These are phyloP conservation scores for Globicephala melas DNA, from an alignment of 2,113 vertebrate species.

Conservation along the genomic window DNA sequence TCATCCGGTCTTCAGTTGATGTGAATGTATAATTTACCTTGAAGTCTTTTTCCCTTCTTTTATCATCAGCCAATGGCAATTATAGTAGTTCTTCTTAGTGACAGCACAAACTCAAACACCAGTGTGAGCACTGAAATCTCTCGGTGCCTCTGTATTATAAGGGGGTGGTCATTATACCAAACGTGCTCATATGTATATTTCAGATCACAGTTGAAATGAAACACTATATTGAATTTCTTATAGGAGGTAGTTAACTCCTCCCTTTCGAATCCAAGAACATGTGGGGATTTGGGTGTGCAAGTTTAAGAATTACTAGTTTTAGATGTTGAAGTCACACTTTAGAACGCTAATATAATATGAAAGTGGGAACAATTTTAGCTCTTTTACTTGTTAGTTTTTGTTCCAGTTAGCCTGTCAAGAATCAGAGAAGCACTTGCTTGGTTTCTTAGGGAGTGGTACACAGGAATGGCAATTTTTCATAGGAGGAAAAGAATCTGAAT, in stretches of 20 bases:
- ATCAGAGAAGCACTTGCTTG: not conserved
- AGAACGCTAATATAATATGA: not conserved
- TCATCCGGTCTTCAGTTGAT: not conserved
- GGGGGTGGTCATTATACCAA: not conserved
- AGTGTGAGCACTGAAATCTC: not conserved
- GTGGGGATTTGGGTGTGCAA: not conserved
- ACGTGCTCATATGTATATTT: not conserved
- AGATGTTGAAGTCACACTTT: not conserved
- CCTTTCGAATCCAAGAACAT: not conserved
- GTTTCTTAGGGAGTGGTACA: not conserved
- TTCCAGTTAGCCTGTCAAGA: not conserved
- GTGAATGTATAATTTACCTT: not conserved
- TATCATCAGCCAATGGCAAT: not conserved
- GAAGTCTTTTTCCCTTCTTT: not conserved
- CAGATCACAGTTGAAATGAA: not conserved
- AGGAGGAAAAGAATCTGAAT: not conserved
- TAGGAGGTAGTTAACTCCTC: not conserved
- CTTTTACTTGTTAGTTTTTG: not conserved
- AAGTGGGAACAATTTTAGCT: not conserved
- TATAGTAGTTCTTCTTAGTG: not conserved
- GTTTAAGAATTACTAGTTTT: not conserved
- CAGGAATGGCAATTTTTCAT: not conserved
- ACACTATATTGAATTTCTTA: not conserved
- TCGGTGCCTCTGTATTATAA: not conserved
- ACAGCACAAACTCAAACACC: not conserved